Percentiles rank a stretch among this genome's conserved stretches.
phyloP scores from a whole-genome alignment of 2,797 vertebrate species.

The Myotis findleyi region DNA sequence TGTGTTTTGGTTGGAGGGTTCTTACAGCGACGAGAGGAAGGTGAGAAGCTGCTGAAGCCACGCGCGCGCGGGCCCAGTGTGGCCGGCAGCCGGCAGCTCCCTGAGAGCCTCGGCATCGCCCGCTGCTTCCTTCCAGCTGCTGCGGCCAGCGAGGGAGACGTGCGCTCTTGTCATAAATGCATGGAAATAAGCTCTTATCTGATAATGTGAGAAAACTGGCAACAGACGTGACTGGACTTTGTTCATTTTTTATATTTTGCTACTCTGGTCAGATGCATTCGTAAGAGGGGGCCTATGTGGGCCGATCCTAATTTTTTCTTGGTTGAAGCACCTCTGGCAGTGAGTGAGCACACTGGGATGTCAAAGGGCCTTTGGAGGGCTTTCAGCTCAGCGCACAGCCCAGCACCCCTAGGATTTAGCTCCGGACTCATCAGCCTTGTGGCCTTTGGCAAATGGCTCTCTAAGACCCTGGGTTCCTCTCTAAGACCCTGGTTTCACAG shows the following conservation, averaged over 20 bases:
- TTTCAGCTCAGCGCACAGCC: accelerated
- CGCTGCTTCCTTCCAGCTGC: slow-evolving; percentile 45
- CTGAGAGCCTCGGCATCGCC: slow-evolving; percentile 64
- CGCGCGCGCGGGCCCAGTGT: not conserved
- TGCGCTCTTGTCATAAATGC: slow-evolving; percentile 64
- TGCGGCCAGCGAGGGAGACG: slow-evolving; percentile 30
- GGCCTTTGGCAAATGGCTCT: not conserved
- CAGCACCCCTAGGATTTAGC: not conserved
- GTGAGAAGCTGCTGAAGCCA: not conserved
- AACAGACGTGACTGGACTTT: slow-evolving; percentile 71
- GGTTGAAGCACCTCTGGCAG: accelerated
- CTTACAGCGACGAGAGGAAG: slow-evolving; percentile 38
- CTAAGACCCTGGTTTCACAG: not conserved
- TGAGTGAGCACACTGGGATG: accelerated
- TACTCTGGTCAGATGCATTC: slow-evolving; percentile 58
- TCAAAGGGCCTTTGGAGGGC: accelerated
- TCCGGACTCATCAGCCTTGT: accelerated
- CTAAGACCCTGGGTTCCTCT: not conserved
- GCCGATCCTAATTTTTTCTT: not conserved
- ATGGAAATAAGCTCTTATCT: slow-evolving; percentile 71
- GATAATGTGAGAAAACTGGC: slow-evolving; percentile 62
- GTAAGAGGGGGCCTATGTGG: not conserved
- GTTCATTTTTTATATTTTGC: not conserved
- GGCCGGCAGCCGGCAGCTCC: not conserved
- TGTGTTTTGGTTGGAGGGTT: slow-evolving; percentile 39